Conservation (phyloP, 2,888 invertebrate species). For the Apamea epomidion region DNA sequence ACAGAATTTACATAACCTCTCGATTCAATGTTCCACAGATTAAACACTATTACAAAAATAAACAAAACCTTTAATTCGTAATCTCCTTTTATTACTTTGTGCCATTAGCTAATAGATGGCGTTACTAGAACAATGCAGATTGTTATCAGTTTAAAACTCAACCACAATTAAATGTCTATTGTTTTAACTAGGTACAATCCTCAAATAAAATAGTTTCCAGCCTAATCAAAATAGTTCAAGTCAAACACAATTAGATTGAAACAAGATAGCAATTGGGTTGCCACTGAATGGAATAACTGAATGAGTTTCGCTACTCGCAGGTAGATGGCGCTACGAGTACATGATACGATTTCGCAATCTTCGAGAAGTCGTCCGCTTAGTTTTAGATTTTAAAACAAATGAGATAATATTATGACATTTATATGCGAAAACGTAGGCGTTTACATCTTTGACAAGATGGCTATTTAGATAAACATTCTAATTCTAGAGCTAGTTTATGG, state of each 20-base stretch:
- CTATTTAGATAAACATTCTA: slow-evolving; percentile 56
- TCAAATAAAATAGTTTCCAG: slow-evolving; percentile 38
- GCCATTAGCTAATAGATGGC: slow-evolving; percentile 69
- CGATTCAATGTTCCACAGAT: neutral
- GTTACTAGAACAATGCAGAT: slow-evolving; percentile 64
- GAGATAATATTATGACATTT: slow-evolving; percentile 47
- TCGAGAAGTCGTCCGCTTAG: neutral
- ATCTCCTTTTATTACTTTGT: slow-evolving; percentile 22
- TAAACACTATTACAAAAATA: slow-evolving; percentile 20
- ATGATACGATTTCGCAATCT: neutral
- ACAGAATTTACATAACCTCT: neutral
- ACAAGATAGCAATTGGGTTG: slow-evolving; percentile 29
- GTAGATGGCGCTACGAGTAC: slow-evolving; percentile 72
- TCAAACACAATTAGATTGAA: slow-evolving; percentile 52
- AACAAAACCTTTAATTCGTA: slow-evolving; percentile 31
- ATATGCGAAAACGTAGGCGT: slow-evolving; percentile 52
- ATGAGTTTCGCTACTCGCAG: slow-evolving; percentile 64
- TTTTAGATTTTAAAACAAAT: slow-evolving; percentile 27
- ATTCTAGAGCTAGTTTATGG: slow-evolving; percentile 13
- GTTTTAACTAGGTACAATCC: slow-evolving; percentile 33
- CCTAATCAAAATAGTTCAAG: slow-evolving; percentile 35
- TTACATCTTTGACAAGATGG: slow-evolving; percentile 43
- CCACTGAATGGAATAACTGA: slow-evolving; percentile 25
- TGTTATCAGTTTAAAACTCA: slow-evolving; percentile 51
- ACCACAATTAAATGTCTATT: slow-evolving; percentile 45